Percentiles rank a stretch among this genome's conserved stretches.
phyloP scores from a whole-genome alignment of 1,140 invertebrate genomes.

The Drosophila azteca region DNA sequence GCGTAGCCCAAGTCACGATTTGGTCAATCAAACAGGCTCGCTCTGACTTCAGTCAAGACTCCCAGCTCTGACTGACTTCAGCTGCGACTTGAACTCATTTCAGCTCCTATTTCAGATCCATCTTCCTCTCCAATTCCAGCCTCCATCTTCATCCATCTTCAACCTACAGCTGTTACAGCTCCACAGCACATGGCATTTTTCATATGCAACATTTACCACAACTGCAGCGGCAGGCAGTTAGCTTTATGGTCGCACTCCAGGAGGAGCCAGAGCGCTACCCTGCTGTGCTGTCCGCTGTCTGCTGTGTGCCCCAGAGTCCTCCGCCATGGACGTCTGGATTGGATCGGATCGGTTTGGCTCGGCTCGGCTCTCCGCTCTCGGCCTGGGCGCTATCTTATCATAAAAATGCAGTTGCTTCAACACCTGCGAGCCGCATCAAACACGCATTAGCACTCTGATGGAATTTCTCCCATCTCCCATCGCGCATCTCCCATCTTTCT shows the following conservation, averaged over 20 bases:
- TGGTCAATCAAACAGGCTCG: conserved; percentile 31
- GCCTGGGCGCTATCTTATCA: conserved; percentile 73
- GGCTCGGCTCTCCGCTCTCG: conserved; percentile 28
- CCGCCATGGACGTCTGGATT: conserved; percentile 36
- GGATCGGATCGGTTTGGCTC: conserved; percentile 4
- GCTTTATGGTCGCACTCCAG: conserved; percentile 52
- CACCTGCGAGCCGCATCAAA: conserved; percentile 73
- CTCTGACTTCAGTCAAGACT: not conserved
- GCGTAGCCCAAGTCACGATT: conserved; percentile 45
- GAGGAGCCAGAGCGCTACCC: conserved; percentile 1
- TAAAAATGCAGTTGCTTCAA: conserved; percentile 77
- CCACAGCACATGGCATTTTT: too few relatives aligned
- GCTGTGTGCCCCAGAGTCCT: not conserved
- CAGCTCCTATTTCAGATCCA: too few relatives aligned
- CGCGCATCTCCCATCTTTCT: conserved; percentile 3
- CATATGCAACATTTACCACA: too few relatives aligned
- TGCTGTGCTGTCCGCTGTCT: not conserved
- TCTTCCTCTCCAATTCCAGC: too few relatives aligned
- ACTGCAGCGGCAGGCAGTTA: not conserved
- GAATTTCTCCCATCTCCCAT: conserved; percentile 43
- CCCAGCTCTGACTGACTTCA: conserved; percentile 4
- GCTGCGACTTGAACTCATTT: too few relatives aligned
- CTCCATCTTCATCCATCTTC: not conserved
- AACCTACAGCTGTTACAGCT: not conserved
- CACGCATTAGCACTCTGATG: conserved; percentile 73